Base-by-base conservation (phyloP, 1,140 invertebrate genomes). In the Hyles euphorbiae region DNA sequence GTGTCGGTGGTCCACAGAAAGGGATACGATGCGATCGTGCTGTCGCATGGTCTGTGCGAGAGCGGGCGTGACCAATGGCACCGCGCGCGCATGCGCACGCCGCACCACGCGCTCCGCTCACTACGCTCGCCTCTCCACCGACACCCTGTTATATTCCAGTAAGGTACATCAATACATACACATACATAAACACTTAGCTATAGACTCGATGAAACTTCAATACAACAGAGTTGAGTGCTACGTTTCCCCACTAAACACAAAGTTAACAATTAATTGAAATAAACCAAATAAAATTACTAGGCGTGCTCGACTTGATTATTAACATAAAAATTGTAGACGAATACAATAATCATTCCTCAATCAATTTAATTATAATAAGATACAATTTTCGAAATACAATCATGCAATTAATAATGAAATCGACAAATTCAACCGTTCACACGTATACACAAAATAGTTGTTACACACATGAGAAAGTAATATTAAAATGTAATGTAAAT, bases 381-480 rank as follows among this genome's bases (percentile, higher is more conserved):
- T 44, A 60, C 60, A 59, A 68, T 72, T 65, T 70, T 63, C 63
- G 71, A 67, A 74, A 77, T 70, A 76, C 68, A 76, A 67, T 69
- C 75, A 82, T 76, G 68, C 67, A 70, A 61, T 68, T 61, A 76
- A 76, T 72, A 65, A 22, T 22, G 22, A 77, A 81, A 78, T 70
- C 61, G 61, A 76, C 63, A 73, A 67, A 67, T 70, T 62, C 71
- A 78, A 58, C 72, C 76, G 67, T 74, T 76, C 79, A 81, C 76
- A 78, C 76, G 69, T 63, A 79, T 86, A 83, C 79, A 87, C 77
- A 77, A 79, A 74, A 76, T 74, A 76, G 70, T 77, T 66, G 74
- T 79, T 80, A 81, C 78, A 84, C 81, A 83, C 77, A 79, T 78
- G 74, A 78, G 72, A 82, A 81, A 79, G 75, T 72, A 81, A 75